Percentiles rank a stretch among this genome's conserved stretches.
phyloP scores from a whole-genome alignment of 2,888 invertebrate genomes.

The Acholoe squamosa region DNA sequence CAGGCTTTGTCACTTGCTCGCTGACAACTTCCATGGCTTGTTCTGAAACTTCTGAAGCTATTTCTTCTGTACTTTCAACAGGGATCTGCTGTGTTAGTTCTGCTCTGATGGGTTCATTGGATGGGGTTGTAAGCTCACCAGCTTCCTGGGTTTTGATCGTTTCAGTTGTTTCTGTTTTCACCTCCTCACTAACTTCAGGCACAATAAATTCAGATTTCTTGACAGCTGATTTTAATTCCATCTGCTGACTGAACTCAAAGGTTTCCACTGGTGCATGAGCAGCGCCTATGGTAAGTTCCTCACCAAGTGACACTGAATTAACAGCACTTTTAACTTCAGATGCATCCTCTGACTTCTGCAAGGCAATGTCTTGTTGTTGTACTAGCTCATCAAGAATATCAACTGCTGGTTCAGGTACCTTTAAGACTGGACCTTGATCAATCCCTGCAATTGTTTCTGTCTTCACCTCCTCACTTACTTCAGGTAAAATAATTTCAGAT shows the following conservation, averaged over 20 bases:
- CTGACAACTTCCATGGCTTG: slow-evolving; percentile 30
- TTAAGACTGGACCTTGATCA: neutral
- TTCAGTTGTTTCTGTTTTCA: slow-evolving; percentile 44
- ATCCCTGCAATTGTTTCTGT: neutral
- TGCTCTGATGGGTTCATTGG: neutral
- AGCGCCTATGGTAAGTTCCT: neutral
- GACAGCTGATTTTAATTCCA: neutral
- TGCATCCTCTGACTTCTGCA: neutral
- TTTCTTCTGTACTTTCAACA: neutral
- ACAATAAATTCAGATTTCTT: neutral
- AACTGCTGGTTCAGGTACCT: neutral
- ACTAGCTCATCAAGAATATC: neutral
- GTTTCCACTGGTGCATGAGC: neutral
- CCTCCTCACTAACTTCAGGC: neutral
- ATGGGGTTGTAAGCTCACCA: neutral
- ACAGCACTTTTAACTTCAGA: neutral
- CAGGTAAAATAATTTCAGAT: neutral
- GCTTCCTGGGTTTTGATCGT: neutral
- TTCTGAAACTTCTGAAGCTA: slow-evolving; percentile 7
- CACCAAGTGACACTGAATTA: neutral
- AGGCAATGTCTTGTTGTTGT: neutral
- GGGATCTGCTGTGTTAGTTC: slow-evolving; percentile 4
- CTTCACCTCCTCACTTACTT: neutral
- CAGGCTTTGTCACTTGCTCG: neutral
- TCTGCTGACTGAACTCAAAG: slow-evolving; percentile 33